These are phyloP conservation scores for Eutolmus rufibarbis DNA, from an alignment of 2,888 invertebrate genomes.

Conservation along the genomic window DNA sequence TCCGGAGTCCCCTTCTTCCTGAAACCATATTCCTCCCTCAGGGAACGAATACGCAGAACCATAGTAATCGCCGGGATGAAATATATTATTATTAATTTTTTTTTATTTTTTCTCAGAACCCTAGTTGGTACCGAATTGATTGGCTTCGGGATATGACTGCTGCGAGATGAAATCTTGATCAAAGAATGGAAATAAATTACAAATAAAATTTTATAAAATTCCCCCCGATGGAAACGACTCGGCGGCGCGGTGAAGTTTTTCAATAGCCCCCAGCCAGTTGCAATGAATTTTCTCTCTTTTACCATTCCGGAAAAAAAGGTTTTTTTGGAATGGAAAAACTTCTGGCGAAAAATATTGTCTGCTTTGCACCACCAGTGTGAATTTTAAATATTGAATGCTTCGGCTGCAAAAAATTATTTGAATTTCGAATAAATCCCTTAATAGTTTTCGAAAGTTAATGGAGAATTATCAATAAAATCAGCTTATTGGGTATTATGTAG, in stretches of 20 bases:
- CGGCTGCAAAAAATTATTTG: not conserved
- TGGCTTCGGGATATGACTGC: not conserved
- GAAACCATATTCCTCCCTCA: not conserved
- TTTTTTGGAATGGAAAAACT: not conserved
- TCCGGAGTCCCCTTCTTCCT: not conserved
- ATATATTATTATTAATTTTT: not conserved
- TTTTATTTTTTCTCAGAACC: not conserved
- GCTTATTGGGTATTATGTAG: not conserved
- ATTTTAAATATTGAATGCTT: not conserved
- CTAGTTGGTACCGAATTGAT: not conserved
- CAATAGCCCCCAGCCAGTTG: not conserved
- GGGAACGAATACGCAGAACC: not conserved
- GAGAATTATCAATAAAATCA: not conserved
- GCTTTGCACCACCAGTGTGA: not conserved
- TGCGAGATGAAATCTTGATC: not conserved
- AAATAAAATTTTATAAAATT: not conserved
- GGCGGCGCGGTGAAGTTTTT: not conserved
- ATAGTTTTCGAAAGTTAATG: not conserved
- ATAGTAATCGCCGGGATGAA: not conserved
- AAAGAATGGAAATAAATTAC: not conserved
- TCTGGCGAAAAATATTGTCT: not conserved
- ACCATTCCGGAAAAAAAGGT: not conserved
- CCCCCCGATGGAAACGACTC: not conserved
- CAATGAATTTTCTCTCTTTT: not conserved
- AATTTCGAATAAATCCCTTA: not conserved